These are phyloP conservation scores for Hypolimnas misippus DNA, from an alignment of 2,888 invertebrate genomes.

Conservation along the genomic window DNA sequence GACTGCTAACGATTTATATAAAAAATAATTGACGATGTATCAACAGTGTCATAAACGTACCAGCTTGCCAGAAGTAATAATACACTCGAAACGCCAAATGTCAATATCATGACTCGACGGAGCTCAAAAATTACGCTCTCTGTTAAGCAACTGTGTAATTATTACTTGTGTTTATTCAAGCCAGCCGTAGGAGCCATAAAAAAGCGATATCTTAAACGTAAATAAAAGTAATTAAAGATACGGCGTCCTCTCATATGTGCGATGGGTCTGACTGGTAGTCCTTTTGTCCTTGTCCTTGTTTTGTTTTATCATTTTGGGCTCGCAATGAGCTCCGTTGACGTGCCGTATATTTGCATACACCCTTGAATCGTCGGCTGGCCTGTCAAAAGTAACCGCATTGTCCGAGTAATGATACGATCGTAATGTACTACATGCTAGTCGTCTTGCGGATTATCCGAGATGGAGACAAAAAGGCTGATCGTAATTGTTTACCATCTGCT, in stretches of 20 bases:
- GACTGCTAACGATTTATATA: not conserved
- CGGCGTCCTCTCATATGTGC: slow-evolving; percentile 41
- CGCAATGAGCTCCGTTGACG: slow-evolving; percentile 66
- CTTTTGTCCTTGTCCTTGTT: slow-evolving; percentile 57
- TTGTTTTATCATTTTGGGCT: slow-evolving; percentile 59
- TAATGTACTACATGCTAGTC: slow-evolving; percentile 24
- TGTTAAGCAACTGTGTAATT: slow-evolving; percentile 41
- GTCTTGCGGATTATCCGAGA: slow-evolving; percentile 25
- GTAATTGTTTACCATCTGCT: slow-evolving; percentile 55
- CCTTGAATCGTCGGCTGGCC: slow-evolving; percentile 65
- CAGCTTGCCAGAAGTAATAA: slow-evolving; percentile 4
- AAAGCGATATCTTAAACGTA: slow-evolving; percentile 31
- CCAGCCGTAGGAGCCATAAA: slow-evolving; percentile 30
- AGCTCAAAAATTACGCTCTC: slow-evolving; percentile 29
- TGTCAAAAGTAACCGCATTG: slow-evolving; percentile 63
- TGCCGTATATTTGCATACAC: slow-evolving; percentile 72
- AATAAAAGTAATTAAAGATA: slow-evolving; percentile 42
- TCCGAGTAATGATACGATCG: slow-evolving; percentile 51
- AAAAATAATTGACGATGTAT: slow-evolving; percentile 7
- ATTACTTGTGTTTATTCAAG: slow-evolving; percentile 27
- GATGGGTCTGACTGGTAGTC: slow-evolving; percentile 50
- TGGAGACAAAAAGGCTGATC: slow-evolving; percentile 27
- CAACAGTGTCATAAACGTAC: slow-evolving; percentile 1
- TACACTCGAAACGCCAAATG: slow-evolving; percentile 18
- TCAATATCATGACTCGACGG: slow-evolving; percentile 24